Base-by-base conservation (phyloP, 2,797 vertebrate genomes). In the Gymnothorax reevesii region DNA sequence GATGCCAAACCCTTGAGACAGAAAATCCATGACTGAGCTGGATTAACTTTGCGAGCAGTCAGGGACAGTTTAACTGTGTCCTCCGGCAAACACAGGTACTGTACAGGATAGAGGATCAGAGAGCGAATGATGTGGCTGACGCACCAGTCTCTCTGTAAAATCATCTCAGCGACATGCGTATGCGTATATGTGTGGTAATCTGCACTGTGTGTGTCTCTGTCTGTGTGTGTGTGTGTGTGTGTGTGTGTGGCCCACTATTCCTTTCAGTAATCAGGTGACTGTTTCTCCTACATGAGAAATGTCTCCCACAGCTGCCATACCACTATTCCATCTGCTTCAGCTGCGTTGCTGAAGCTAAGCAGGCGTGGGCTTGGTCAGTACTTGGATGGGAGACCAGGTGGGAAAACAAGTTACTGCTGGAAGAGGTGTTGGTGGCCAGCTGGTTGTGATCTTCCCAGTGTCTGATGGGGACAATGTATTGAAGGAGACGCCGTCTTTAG, bases 141-240 rank as follows among this genome's bases (percentile, higher is more conserved):
- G 10, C 73, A 52, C 42, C 27, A 13, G 27, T 42, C 73, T 52
- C 25, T 17, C 60, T 62, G 27, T 9, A 77, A 77, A 12, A 77
- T 77, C 5, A 77, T 73, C 49, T 25, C 75, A 25, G 60, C 52
- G 83, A 27, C 83, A 27, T 66, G 13, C 25, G 57, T 55, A 42
- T 33, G 25, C 82, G 49, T 17, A 22, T 33, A n/a, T 89, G 88
- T 71, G 66, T 25, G 15, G 60, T 62, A 62, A 22, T 62, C 60
- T 62, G 15, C 60, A 62, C 60, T 71, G 22, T 27, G 7, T 71
- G n/a, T 71, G n/a, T 4, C 1, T 60, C 7, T 60, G 6, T 60
- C 7, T 60, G 64, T 7, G 3, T 3, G 4, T 69, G 66, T 27
- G 7, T 17, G 15, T 71, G 66, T 66, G 64, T 66, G 64, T 66